Percentiles rank a stretch among this genome's conserved stretches.
Evolutionary conservation across 2,888 invertebrate species (phyloP).

Genomic region (Allolobophora icterica): DNA sequence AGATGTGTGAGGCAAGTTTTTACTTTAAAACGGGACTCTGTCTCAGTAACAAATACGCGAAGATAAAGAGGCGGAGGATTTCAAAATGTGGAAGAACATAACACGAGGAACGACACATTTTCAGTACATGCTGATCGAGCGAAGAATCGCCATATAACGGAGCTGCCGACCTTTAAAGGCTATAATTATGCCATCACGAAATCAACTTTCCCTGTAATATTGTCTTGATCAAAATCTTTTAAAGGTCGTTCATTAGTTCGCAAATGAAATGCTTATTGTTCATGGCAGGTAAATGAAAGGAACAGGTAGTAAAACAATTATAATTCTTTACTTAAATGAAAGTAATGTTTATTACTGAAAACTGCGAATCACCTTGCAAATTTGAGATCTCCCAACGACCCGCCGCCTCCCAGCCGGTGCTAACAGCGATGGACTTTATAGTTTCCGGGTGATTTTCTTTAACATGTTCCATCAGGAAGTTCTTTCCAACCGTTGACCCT

Average conservation of each 20-base stretch:
- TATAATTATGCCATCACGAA: too few species aligned
- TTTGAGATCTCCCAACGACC: slow-evolving; percentile 34
- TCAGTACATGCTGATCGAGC: not conserved
- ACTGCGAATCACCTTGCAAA: slow-evolving; percentile 35
- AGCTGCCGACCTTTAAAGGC: not conserved
- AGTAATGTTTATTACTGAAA: not conserved
- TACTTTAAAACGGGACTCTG: not conserved
- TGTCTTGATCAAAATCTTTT: not conserved
- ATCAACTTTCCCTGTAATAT: not conserved
- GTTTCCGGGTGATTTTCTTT: slow-evolving; percentile 33
- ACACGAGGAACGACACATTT: not conserved
- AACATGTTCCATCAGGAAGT: slow-evolving; percentile 35
- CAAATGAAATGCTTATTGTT: not conserved
- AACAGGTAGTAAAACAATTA: not conserved
- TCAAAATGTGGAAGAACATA: not conserved
- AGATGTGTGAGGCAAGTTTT: not conserved
- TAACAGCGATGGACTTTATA: slow-evolving; percentile 36
- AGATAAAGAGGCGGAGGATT: not conserved
- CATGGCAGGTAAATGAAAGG: too few species aligned
- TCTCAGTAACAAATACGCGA: not conserved
- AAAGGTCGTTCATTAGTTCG: not conserved
- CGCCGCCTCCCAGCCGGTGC: slow-evolving; percentile 36
- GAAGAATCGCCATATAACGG: not conserved
- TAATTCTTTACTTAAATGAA: not conserved
- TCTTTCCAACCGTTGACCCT: slow-evolving; percentile 35